phyloP scores from a whole-genome alignment of 2,797 vertebrate species.

The Phoebastria nigripes region DNA sequence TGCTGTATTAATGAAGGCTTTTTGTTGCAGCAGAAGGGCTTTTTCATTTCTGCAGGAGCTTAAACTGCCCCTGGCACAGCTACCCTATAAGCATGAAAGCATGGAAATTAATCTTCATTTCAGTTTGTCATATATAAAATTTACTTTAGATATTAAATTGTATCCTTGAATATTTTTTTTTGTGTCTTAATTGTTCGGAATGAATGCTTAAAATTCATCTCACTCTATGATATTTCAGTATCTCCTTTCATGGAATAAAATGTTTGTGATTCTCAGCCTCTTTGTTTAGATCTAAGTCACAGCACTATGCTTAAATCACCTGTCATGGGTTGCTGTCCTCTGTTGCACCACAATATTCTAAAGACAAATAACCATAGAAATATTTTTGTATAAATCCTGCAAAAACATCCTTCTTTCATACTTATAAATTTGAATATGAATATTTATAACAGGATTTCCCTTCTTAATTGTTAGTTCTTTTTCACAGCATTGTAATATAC shows the following conservation, averaged over 20 bases:
- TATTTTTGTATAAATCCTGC: neutral
- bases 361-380: neutral
- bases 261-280: neutral
- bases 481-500: neutral
- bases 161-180: neutral
- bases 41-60: neutral
- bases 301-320: neutral
- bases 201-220: neutral
- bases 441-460: neutral
- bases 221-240: neutral
- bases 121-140: neutral
- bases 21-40: neutral
- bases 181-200: neutral
- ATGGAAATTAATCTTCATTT: neutral
- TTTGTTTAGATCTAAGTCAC: neutral
- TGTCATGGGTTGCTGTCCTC: neutral
- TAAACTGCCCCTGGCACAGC: neutral
- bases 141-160: neutral
- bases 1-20: neutral
- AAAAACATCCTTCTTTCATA: neutral
- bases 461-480: neutral
- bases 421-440: neutral
- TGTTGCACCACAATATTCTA: neutral
- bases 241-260: neutral
- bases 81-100: neutral